Evolutionary conservation across 2,113 vertebrate species (phyloP), one percentile per base, ranked within the genome.

Genomic region (Scopus umbretta): DNA sequence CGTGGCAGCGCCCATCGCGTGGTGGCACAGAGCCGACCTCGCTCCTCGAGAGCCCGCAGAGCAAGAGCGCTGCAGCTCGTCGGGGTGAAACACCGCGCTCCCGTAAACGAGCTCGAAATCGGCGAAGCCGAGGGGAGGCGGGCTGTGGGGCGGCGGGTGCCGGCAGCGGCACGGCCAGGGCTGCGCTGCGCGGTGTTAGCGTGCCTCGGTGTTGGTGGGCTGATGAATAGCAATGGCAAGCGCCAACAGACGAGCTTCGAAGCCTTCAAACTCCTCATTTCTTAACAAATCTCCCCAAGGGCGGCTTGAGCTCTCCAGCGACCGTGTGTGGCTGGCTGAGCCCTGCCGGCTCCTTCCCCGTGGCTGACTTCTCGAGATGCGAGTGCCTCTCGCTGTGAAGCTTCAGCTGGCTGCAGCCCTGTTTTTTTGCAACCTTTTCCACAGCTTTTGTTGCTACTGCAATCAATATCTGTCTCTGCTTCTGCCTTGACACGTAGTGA

Each of bases 41-140:
- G 2, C 55, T 49, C 34, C 66, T 23, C 45, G 3, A 7, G 65
- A 30, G 34, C 80, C 29, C 2, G 32, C 5, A 0, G 32, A 22
- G 65, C 47, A 1, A 5, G 32, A 43, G 73, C 10, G 7, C 1
- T 30, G 78, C 38, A 14, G 7, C 40, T 23, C 10, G 1, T 34
- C 1, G 1, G 3, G 0, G 16, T 16, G 43, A 8, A 40, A 3
- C 8, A 0, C 25, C 0, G 55, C 3, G 6, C 13, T 30, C 38
- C n/a, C 2, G 7, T 2, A 5, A 7, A 13, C 1, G 53, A 23
- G 43, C 84, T 47, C 14, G 10, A 17, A 17, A 4, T 1, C 11
- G 32, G 80, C 38, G 5, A 9, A 65, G 34, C 34, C 2, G 2
- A 12, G 47, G 52, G 34, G 32, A 34, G 32, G 9, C 11, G 22